Conservation (phyloP, 2,113 vertebrate genomes). For the Malurus cyaneus region DNA sequence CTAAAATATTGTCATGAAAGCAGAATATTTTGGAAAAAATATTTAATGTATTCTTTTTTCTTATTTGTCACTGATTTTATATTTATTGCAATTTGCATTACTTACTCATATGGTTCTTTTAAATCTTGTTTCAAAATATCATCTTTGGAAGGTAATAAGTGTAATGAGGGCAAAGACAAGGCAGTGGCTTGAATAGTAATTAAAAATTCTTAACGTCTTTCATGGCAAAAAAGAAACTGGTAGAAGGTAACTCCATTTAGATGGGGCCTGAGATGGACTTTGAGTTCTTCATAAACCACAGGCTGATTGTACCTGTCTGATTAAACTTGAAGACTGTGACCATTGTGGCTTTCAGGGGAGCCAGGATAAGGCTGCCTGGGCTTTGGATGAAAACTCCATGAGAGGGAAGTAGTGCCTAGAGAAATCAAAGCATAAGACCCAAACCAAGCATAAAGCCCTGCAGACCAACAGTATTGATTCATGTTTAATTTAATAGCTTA, state of each 20-base stretch:
- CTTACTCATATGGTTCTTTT: neutral
- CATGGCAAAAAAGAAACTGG: neutral
- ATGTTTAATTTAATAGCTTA: neutral
- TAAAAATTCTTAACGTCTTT: neutral
- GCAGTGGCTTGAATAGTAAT: neutral
- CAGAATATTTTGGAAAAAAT: neutral
- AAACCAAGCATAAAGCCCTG: neutral
- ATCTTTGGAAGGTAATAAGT: neutral
- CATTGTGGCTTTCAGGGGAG: neutral
- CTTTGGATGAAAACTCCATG: neutral
- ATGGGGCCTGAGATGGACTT: neutral
- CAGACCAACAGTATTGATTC: neutral
- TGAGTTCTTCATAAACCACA: fast-evolving
- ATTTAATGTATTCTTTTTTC: neutral
- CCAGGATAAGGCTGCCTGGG: neutral
- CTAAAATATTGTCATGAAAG: neutral
- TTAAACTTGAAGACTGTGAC: neutral
- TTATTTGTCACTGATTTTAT: neutral
- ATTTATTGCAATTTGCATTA: neutral
- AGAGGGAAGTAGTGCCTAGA: neutral
- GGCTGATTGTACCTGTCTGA: neutral
- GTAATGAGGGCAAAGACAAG: neutral
- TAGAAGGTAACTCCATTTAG: neutral
- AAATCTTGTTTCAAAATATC: neutral
- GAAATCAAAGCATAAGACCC: neutral